phyloP scores from a whole-genome alignment of 2,888 invertebrate genomes.

The Aradus depressus region DNA sequence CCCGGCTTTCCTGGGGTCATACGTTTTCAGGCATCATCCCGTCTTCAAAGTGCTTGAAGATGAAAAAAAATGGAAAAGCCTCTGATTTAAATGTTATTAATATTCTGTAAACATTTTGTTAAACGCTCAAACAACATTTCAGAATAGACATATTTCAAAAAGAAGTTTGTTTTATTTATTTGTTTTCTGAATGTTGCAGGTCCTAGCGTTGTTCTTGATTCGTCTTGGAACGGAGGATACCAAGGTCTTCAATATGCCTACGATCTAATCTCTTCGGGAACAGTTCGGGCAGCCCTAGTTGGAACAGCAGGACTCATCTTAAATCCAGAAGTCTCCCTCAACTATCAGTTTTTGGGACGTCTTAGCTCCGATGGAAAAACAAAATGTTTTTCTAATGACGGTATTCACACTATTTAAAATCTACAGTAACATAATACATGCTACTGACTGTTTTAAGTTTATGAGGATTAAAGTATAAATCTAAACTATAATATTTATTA shows the following conservation, averaged over 20 bases:
- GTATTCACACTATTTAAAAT: conserved; percentile 38
- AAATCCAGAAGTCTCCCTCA: conserved; percentile 48
- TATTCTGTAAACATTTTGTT: no score
- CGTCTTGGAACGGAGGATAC: conserved; percentile 54
- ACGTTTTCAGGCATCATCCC: no score
- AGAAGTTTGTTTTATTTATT: not conserved
- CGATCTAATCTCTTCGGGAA: conserved; percentile 35
- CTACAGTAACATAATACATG: no score
- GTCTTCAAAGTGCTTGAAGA: no score
- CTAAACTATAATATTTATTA: no score
- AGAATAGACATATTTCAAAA: no score
- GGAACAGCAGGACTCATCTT: conserved; percentile 46
- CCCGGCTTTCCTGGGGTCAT: no score
- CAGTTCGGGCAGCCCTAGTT: conserved; percentile 46
- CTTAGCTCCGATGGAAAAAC: conserved; percentile 50
- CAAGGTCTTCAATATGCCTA: conserved; percentile 46
- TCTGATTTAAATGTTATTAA: no score
- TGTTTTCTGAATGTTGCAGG: conserved; percentile 36
- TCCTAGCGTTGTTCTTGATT: conserved; percentile 48
- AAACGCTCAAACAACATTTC: no score
- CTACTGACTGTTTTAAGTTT: no score
- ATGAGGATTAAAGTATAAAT: no score
- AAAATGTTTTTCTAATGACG: conserved; percentile 52
- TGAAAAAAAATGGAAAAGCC: no score
- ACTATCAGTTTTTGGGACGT: conserved; percentile 51